Percentiles rank a stretch among this genome's conserved stretches.
These are phyloP conservation scores for Ormia ochracea DNA, from an alignment of 2,888 invertebrate genomes.

Conservation along the genomic window DNA sequence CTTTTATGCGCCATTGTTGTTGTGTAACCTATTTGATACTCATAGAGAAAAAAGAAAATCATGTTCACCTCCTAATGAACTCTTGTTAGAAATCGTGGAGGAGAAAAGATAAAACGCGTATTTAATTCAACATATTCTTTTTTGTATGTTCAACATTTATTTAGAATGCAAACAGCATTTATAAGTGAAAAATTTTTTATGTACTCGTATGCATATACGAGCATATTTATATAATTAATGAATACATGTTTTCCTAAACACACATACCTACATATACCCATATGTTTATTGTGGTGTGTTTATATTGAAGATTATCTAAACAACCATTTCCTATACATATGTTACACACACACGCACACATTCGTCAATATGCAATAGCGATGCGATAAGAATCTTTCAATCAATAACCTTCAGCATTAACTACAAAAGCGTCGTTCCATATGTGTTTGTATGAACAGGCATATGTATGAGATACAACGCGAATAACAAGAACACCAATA, in stretches of 20 bases:
- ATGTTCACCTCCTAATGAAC: slow-evolving; percentile 30
- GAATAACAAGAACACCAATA: background rate
- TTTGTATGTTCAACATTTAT: background rate
- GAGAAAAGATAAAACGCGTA: background rate
- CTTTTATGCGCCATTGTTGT: background rate
- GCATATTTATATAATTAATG: no score
- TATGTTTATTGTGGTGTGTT: background rate
- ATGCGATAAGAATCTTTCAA: slow-evolving; percentile 59
- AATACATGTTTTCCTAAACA: background rate
- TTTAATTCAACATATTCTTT: background rate
- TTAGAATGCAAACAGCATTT: background rate
- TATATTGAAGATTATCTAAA: slow-evolving; percentile 58
- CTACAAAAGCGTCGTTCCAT: background rate
- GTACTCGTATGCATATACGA: background rate
- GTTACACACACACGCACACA: slow-evolving; percentile 41
- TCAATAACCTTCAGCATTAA: slow-evolving; percentile 52
- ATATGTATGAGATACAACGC: background rate
- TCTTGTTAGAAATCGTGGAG: slow-evolving; percentile 33
- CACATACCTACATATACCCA: background rate
- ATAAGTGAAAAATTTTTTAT: background rate
- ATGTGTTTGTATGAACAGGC: background rate
- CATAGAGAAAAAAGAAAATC: slow-evolving; percentile 10
- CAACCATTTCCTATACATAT: slow-evolving; percentile 54
- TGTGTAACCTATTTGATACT: background rate
- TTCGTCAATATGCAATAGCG: slow-evolving; percentile 54